Conservation (phyloP, 2,888 invertebrate species). For the Yponomeuta evonymella region DNA sequence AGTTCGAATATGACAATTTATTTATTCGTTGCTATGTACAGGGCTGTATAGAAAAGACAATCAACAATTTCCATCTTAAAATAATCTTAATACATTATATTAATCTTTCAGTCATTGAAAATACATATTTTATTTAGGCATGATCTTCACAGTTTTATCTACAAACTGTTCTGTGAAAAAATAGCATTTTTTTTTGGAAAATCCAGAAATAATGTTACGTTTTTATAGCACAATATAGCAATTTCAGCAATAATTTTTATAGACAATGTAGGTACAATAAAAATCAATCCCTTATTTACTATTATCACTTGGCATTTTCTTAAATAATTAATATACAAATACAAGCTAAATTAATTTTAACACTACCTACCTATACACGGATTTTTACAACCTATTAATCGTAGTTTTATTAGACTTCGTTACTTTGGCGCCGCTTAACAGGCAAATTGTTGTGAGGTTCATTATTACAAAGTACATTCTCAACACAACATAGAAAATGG, state of each 20-base stretch:
- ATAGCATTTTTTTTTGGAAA: slow-evolving; percentile 34
- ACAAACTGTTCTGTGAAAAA: slow-evolving; percentile 54
- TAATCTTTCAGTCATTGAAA: slow-evolving; percentile 59
- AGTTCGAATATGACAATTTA: slow-evolving; percentile 19
- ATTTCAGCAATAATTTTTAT: slow-evolving; percentile 41
- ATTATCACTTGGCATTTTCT: slow-evolving; percentile 71
- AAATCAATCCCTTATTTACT: slow-evolving; percentile 61
- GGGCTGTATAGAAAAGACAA: slow-evolving; percentile 67
- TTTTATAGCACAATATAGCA: slow-evolving; percentile 50
- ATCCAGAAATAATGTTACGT: background rate
- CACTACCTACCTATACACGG: slow-evolving; percentile 47
- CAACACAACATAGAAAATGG: background rate
- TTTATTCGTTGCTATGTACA: slow-evolving; percentile 64
- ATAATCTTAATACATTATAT: slow-evolving; percentile 62
- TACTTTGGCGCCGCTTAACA: slow-evolving; percentile 68
- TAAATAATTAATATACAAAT: slow-evolving; percentile 43
- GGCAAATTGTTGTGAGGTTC: slow-evolving; percentile 25
- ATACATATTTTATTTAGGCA: slow-evolving; percentile 35
- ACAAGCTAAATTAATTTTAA: slow-evolving; percentile 27
- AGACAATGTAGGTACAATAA: slow-evolving; percentile 27
- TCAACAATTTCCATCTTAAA: slow-evolving; percentile 57
- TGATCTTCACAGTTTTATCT: slow-evolving; percentile 38
- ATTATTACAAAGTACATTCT: background rate
- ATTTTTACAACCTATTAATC: slow-evolving; percentile 61
- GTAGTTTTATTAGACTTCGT: slow-evolving; percentile 55